Conservation (phyloP, 2,113 vertebrate species). For the Sterna hirundo region DNA sequence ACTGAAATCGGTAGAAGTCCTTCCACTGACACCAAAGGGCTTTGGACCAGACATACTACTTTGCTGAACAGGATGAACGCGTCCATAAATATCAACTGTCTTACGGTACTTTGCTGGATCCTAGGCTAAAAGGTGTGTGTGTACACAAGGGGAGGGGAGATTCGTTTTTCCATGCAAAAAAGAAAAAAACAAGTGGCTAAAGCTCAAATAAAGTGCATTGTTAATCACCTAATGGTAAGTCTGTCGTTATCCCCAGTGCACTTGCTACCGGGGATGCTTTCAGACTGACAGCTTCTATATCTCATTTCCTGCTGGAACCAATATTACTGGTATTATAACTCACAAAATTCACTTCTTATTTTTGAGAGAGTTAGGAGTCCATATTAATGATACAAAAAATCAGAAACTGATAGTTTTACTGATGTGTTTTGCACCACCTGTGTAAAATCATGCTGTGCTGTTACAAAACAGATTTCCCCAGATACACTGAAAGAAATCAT, state of each 20-base stretch:
- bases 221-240: background rate
- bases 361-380: background rate
- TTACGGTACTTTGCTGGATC: background rate
- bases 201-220: background rate
- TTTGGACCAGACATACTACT: background rate
- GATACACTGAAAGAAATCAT: background rate
- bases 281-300: background rate
- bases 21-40: slow-evolving; percentile 29
- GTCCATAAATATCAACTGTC: background rate
- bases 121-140: background rate
- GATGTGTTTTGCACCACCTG: background rate
- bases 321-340: background rate
- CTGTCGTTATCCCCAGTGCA: background rate
- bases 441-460: background rate
- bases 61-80: background rate
- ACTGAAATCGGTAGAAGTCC: background rate
- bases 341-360: background rate
- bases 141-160: background rate
- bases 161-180: background rate
- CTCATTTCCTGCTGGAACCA: background rate
- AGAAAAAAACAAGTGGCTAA: background rate
- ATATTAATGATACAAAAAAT: background rate
- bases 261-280: background rate
- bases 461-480: background rate
- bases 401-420: background rate